Evolutionary conservation across 2,797 vertebrate genomes (phyloP).

Genomic region (Astyanax mexicanus): DNA sequence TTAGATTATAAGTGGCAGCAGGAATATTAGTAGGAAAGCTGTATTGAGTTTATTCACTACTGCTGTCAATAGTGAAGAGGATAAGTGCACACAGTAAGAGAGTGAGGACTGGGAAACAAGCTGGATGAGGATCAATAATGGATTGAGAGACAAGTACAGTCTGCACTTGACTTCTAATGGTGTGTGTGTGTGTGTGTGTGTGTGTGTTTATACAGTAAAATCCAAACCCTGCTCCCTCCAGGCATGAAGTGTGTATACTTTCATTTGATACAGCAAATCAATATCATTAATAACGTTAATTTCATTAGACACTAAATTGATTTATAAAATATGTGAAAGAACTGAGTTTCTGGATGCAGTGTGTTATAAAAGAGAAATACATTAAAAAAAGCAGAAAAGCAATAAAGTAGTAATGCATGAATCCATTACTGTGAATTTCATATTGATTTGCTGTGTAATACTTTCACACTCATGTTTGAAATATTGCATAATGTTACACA

Average conservation of each 20-base stretch:
- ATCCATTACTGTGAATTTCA: neutral
- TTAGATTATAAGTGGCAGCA: neutral
- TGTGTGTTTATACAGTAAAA: neutral
- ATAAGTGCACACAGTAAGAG: constrained; percentile 29
- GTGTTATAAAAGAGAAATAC: neutral
- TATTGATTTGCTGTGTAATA: neutral
- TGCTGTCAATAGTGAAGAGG: constrained; percentile 39
- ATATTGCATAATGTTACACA: constrained; percentile 6
- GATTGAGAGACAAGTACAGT: constrained; percentile 4
- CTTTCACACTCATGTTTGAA: neutral
- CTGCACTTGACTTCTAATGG: neutral
- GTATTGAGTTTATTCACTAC: constrained; percentile 18
- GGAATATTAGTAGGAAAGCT: neutral
- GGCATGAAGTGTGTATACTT: too few relatives aligned
- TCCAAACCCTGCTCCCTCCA: neutral
- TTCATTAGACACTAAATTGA: neutral
- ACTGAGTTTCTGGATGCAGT: too few relatives aligned
- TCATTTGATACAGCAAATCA: too few relatives aligned
- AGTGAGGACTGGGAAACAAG: constrained; percentile 12
- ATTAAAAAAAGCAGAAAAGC: too few relatives aligned
- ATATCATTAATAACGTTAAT: neutral
- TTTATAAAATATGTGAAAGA: neutral
- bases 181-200: neutral
- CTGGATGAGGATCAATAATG: constrained; percentile 14
- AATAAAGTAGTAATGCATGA: too few relatives aligned